Evolutionary conservation across 2,888 invertebrate genomes (phyloP).

Genomic region (Oligia latruncula): DNA sequence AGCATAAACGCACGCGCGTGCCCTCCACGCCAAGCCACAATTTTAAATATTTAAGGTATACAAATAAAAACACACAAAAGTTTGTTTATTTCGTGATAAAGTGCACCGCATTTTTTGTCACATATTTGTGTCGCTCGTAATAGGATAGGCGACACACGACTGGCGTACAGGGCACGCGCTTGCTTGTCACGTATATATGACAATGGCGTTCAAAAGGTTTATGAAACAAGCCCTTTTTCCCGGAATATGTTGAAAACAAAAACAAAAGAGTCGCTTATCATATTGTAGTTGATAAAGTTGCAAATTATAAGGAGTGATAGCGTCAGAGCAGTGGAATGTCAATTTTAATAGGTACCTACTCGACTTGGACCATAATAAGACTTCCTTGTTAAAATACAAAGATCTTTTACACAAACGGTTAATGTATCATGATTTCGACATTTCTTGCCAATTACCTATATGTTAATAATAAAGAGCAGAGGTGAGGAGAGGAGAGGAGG

Average conservation of each 20-base stretch:
- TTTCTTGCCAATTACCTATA: neutral
- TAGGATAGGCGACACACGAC: no score
- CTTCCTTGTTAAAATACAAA: constrained; percentile 13
- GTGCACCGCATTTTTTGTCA: no score
- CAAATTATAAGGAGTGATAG: constrained; percentile 18
- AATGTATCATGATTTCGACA: neutral
- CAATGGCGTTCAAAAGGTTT: neutral
- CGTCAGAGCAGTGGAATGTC: constrained; percentile 7
- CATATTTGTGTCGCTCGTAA: no score
- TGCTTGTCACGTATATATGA: no score
- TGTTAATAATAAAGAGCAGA: neutral
- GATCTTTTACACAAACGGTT: neutral
- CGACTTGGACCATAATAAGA: neutral
- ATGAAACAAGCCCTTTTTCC: neutral
- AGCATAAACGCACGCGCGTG: no score
- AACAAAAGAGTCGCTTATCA: constrained; percentile 10
- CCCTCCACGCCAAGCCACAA: no score
- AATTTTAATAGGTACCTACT: constrained; percentile 7
- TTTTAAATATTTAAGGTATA: no score
- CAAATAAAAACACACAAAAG: no score
- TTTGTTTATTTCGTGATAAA: no score
- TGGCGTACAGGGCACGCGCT: no score
- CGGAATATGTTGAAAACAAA: neutral
- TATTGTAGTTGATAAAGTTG: constrained; percentile 23
- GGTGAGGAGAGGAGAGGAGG: no score